Conservation (phyloP, 1,140 invertebrate genomes). For the Drosophila chauvacae region DNA sequence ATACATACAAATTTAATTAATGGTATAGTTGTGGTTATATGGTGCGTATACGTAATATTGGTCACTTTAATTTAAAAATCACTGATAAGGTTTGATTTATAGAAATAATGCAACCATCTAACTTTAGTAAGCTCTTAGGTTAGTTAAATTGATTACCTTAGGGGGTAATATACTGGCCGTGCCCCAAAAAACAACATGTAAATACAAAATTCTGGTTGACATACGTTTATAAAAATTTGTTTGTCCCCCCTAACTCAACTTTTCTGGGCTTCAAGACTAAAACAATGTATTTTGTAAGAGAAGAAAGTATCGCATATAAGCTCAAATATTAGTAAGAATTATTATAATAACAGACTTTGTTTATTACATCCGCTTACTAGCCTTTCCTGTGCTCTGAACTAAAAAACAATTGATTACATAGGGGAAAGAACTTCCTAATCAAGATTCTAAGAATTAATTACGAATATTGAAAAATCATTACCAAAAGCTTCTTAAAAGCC, state of each 20-base stretch:
- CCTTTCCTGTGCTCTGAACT: neutral
- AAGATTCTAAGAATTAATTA: neutral
- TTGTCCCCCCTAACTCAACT: too few species aligned
- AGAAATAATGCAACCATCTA: neutral
- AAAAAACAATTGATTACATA: neutral
- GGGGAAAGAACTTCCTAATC: neutral
- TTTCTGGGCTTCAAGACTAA: too few species aligned
- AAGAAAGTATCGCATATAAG: too few species aligned
- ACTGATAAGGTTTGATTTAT: neutral
- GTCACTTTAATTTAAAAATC: neutral
- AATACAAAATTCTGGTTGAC: too few species aligned
- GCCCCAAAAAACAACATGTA: too few species aligned
- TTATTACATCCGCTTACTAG: neutral
- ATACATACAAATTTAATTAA: neutral
- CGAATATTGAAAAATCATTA: neutral
- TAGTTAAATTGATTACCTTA: too few species aligned
- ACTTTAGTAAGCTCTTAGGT: neutral
- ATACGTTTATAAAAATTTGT: too few species aligned
- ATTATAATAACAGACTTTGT: too few species aligned
- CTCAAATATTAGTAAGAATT: too few species aligned
- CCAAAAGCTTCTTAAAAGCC: neutral
- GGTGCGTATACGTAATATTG: neutral
- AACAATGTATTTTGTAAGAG: too few species aligned
- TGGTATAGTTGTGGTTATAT: too few species aligned
- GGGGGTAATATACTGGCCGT: too few species aligned